Base-by-base conservation (phyloP, 2,888 invertebrate genomes). In the Callimorpha dominula region DNA sequence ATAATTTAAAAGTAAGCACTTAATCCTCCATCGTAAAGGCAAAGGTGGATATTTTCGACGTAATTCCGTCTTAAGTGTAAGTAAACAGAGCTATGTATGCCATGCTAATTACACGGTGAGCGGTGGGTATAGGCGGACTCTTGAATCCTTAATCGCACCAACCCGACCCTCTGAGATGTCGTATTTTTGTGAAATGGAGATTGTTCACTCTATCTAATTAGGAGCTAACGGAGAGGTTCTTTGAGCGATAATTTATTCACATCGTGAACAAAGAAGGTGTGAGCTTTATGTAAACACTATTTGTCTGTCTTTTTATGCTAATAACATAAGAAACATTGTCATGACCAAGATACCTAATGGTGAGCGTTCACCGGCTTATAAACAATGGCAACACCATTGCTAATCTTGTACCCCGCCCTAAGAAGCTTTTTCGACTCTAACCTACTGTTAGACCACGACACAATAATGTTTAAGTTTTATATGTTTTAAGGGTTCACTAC, bases 121-220 rank as follows among this genome's bases (percentile, higher is more conserved):
- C n/a, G 65, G 80, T 84, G 6, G 60, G 71, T 72, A 65, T 20
- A 81, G 75, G 68, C 76, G 69, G 86, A 89, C 91, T 91, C 91
- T 93, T 93, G 90, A 93, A 93, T 92, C 87, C 86, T 88, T 93
- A 93, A 93, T 93, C 90, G 89, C 75, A 83, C 86, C 87, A 90
- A 88, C 89, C 90, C 89, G 74, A 80, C 81, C 84, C 83, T 85
- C 66, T 20, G 57, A 72, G 77, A 85, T 83, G 88, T 88, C 86
- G 88, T 88, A 90, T 68, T 82, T 82, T 78, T 81, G 75, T 87
- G 84, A 85, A 85, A 85, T 78, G 80, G 80, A 85, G 86, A 85
- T 82, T 85, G 85, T 86, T 78, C 87, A 87, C 86, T 82, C 85
- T 84, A 78, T 73, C 80, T 84, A 83, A 89, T 92, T 93, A 93